Evolutionary conservation across 2,888 invertebrate species (phyloP), one percentile per base, ranked within the genome.

Genomic region (Zaprionus obscuricornis): DNA sequence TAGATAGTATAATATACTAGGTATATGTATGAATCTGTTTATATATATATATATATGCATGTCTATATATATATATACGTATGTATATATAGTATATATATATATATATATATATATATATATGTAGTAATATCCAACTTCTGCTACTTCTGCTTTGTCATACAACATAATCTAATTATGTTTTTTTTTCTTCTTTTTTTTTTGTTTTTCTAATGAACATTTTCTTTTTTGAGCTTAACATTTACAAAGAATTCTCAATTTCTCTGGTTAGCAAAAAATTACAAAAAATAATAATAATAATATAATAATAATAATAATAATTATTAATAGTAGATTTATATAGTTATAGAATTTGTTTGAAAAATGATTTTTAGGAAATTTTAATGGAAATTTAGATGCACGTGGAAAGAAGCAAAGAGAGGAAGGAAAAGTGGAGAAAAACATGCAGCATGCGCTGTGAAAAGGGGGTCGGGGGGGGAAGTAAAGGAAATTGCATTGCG

Each of bases 211-310:
- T 74, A 74, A 84, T 85, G 73, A 79, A 83, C 85, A n/a, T n/a
- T n/a, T n/a, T n/a, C n/a, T n/a, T 73, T 83, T 79, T 79, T 81
- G 85, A 81, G 81, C 85, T 81, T 79, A 81, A 85, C 83, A 83
- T 83, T 83, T 81, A 81, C 85, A 85, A 70, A 69, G 66, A 79
- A 74, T 74, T 82, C 57, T 78, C 50, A n/a, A n/a, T n/a, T n/a
- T n/a, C 50, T 68, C 68, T 68, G 67, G 42, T 54, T 71, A 58
- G 66, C 60, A 62, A 13, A 10, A 10, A 29, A 67, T 68, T 64
- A 70, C 63, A 73, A 52, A 68, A 71, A 66, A 26, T 24, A 40
- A 40, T 24, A 14, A 20, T 20, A 26, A 66, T 55, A 70, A 67
- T 54, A 52, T 60, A 29, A 57, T 55, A 55, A 56, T 57, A 52